Conservation (phyloP, 64 coral and sea anemone genomes). For the Pachyseris speciosa region DNA sequence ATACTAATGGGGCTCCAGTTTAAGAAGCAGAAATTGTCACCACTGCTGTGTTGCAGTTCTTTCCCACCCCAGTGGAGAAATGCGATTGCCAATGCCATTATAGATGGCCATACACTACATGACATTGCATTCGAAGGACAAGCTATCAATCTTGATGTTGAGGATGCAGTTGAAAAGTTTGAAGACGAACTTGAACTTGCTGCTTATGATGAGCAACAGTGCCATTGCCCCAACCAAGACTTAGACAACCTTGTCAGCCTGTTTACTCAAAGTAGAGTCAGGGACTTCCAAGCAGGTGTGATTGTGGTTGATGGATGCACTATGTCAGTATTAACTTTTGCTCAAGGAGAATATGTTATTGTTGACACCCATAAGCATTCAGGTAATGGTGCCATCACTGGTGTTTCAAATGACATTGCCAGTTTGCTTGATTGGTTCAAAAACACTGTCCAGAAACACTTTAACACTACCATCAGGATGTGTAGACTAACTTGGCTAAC, state of each 20-base stretch:
- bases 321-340: not conserved
- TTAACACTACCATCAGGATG: not conserved
- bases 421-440: not conserved
- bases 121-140: not conserved
- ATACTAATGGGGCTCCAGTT: not conserved
- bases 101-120: slow-evolving; percentile 19
- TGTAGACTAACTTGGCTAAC: not conserved
- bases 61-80: not conserved
- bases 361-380: not conserved
- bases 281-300: slow-evolving; percentile 15
- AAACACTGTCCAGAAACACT: not conserved
- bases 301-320: not conserved
- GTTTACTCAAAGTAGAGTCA: not conserved
- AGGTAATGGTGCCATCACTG: not conserved
- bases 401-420: not conserved
- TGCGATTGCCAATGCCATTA: slow-evolving; percentile 16
- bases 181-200: not conserved
- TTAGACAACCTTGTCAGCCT: not conserved
- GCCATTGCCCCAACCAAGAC: not conserved
- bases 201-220: slow-evolving; percentile 4
- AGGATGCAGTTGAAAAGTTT: slow-evolving; percentile 9
- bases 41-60: not conserved
- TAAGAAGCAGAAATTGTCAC: not conserved
- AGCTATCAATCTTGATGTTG: not conserved
- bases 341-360: not conserved